phyloP scores from a whole-genome alignment of 2,888 invertebrate genomes.

The Coronaproctus castanopsis region DNA sequence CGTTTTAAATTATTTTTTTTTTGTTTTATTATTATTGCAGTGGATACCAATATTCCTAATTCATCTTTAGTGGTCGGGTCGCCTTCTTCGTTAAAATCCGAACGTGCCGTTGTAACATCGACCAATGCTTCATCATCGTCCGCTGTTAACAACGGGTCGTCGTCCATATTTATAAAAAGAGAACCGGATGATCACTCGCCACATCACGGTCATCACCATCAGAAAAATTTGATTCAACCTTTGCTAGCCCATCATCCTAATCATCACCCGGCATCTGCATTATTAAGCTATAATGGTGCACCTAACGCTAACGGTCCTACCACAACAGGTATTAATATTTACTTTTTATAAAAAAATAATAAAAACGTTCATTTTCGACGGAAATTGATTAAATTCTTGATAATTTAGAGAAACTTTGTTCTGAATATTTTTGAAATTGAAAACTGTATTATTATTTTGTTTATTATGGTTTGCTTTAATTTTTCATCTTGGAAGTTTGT shows the following conservation, averaged over 20 bases:
- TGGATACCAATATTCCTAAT: no score
- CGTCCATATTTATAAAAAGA: not conserved
- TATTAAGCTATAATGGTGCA: not conserved
- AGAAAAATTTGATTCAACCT: not conserved
- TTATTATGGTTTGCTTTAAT: no score
- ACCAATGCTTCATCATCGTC: not conserved
- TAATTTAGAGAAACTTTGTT: no score
- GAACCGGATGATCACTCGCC: not conserved
- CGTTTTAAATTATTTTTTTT: no score
- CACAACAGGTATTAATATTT: not conserved
- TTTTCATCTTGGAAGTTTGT: no score
- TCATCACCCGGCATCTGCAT: not conserved
- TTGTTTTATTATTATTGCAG: no score
- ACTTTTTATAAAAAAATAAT: no score
- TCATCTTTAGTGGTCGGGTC: not conserved
- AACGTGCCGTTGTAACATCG: not conserved
- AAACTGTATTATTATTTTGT: no score
- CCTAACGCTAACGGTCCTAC: not conserved
- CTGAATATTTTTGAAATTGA: no score
- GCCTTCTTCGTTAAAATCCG: not conserved
- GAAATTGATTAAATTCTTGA: no score
- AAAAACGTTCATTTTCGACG: no score
- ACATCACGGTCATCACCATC: not conserved
- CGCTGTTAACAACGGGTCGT: not conserved
- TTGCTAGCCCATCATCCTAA: not conserved